Base-by-base conservation (phyloP, 1,140 invertebrate species). In the Pseudomyrmex concolor region DNA sequence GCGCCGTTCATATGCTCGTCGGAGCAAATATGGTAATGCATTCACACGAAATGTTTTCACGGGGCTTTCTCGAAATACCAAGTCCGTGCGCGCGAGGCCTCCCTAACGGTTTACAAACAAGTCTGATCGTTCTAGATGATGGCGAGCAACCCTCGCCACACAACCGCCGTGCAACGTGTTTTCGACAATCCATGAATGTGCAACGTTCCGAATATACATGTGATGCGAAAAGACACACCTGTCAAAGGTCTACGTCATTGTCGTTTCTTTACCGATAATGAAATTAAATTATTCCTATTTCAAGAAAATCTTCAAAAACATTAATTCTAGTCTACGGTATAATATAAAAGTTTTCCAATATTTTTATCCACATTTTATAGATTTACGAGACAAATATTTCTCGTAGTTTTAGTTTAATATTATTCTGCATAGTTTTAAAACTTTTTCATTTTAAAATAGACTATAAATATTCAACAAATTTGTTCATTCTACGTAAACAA, bases 21-120 rank as follows among this genome's bases (percentile, higher is more conserved):
- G 68, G 67, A 74, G 80, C 77, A 84, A 90, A 90, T 90, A 90
- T 91, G 90, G 88, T 91, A 91, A 91, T 91, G 81, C 73, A 82
- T 83, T 86, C 86, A 87, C 84, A 50, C 64, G 80, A 84, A 89
- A 89, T 86, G 88, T 91, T 90, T 90, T 91, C 89, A 82, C 72
- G 73, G 63, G 86, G 84, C 54, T 85, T 84, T 68, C 84, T 71
- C 87, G 78, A 86, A 88, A 86, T 70, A 82, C 64, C 63, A 77
- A 85, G 84, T 85, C 60, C 51, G 64, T 72, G 59, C 15, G 50
- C 15, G 50, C 67, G 57, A 55, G 62, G 50, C 71, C 54, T 64
- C 64, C 51, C 63, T 84, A 84, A 84, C 55, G 22, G 22, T 83
- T 70, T 87, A 82, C 84, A 88, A 89, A 89, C 84, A 89, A 83